These are phyloP conservation scores for Sylvietta virens DNA, from an alignment of 2,113 vertebrate genomes.

Conservation along the genomic window DNA sequence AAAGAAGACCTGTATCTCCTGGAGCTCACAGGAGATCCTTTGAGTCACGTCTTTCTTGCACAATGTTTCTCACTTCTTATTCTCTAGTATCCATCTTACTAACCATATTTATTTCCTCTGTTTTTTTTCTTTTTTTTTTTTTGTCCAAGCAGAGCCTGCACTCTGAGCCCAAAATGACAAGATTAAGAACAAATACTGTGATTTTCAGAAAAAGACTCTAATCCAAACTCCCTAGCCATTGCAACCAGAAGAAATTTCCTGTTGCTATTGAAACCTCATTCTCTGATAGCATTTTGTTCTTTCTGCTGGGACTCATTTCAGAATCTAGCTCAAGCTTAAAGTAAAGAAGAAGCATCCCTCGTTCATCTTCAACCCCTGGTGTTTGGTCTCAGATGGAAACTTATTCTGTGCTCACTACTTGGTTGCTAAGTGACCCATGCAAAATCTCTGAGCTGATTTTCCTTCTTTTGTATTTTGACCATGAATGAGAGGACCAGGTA, in stretches of 20 bases:
- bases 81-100: not conserved
- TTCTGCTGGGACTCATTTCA: not conserved
- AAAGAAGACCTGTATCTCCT: not conserved
- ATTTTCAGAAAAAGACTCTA: not conserved
- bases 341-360: not conserved
- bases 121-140: accelerated
- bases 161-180: not conserved
- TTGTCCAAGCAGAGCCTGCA: not conserved
- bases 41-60: not conserved
- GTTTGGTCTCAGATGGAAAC: not conserved
- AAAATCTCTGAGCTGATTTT: not conserved
- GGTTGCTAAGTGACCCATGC: not conserved
- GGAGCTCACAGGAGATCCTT: not conserved
- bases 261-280: not conserved
- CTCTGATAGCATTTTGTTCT: not conserved
- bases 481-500: not conserved
- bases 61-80: not conserved
- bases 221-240: not conserved
- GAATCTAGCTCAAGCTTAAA: not conserved
- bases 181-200: not conserved
- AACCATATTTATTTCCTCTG: not conserved
- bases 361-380: not conserved
- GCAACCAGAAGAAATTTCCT: not conserved
- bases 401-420: not conserved
- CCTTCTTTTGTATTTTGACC: not conserved